A percentile compares a stretch with the other conserved stretches of the same genome.
Evolutionary conservation across 2,113 vertebrate genomes (phyloP).

Genomic region (Crypturellus undulatus): DNA sequence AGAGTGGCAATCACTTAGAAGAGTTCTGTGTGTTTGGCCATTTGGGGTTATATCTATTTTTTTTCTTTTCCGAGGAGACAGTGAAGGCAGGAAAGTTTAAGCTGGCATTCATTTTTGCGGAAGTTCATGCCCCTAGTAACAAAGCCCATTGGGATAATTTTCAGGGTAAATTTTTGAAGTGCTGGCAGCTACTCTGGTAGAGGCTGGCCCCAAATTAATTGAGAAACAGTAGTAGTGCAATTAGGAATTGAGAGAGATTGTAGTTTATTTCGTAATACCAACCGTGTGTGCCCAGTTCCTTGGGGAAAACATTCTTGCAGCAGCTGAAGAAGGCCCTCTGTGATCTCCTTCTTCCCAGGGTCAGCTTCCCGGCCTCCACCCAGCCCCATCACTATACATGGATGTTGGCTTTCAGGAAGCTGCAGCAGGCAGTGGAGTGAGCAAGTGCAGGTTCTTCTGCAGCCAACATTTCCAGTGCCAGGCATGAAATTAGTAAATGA

Average conservation of each 20-base stretch:
- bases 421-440: background rate
- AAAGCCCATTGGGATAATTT: background rate
- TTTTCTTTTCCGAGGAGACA: background rate
- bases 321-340: constrained; percentile 40
- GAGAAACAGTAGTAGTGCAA: background rate
- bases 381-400: constrained; percentile 7
- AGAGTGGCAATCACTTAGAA: background rate
- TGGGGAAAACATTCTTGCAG: background rate
- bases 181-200: background rate
- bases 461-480: background rate
- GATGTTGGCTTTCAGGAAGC: constrained; percentile 22
- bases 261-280: background rate
- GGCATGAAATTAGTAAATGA: background rate
- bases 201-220: background rate
- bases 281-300: background rate
- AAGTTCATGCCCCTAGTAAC: background rate
- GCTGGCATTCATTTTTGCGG: background rate
- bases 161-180: background rate
- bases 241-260: background rate
- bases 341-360: constrained; percentile 53
- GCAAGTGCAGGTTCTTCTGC: constrained; percentile 18
- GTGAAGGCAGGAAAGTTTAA: background rate
- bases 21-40: background rate
- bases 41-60: background rate
- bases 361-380: background rate